Base-by-base conservation (phyloP, 2,113 vertebrate species). In the Xiphophorus hellerii region DNA sequence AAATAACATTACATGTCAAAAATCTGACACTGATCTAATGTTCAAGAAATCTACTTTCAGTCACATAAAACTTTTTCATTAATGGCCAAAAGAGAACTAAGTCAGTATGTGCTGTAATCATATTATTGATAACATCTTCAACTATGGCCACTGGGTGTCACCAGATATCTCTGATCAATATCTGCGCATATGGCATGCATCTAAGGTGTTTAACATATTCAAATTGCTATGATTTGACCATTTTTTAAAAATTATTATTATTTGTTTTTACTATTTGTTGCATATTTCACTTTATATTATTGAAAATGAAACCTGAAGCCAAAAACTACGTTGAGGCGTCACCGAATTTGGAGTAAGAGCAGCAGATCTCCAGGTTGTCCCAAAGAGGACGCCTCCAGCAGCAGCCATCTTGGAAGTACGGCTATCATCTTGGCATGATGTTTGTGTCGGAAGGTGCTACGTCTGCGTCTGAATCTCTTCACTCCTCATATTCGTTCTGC, bases 71-170 rank as follows among this genome's bases (percentile, higher is more conserved):
- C 35, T 42, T 69, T 66, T 31, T 29, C 63, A 48, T 27, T 20
- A 74, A 29, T 9, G 70, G 44, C 22, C 37, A 3, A 22, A 42
- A 37, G 10, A 54, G 33, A 1, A 44, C 14, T 35, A 25, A 48
- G 70, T 17, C 28, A 73, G 3, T 15, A 27, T 54, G 27, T 71
- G 7, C 15, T 33, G 22, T 12, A 64, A 70, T 76, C 28, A 70
- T 82, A 44, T 17, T 70, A 60, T 64, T 80, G 82, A 89, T 84
- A 84, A 84, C 81, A 90, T 87, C 86, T 90, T 87, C 87, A 88
- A 83, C 83, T 89, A 82, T 86, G 81, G 81, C 93, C 91, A 93
- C 91, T 91, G 85, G 90, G 90, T 93, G 92, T 91, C 93, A 93
- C 88, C 88, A 92, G 88, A 92, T 84, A 89, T 88, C 89, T 86